Percentiles rank a stretch among this genome's conserved stretches.
These are phyloP conservation scores for Cryptomyrus ogoouensis DNA, from an alignment of 2,113 vertebrate genomes.

Conservation along the genomic window DNA sequence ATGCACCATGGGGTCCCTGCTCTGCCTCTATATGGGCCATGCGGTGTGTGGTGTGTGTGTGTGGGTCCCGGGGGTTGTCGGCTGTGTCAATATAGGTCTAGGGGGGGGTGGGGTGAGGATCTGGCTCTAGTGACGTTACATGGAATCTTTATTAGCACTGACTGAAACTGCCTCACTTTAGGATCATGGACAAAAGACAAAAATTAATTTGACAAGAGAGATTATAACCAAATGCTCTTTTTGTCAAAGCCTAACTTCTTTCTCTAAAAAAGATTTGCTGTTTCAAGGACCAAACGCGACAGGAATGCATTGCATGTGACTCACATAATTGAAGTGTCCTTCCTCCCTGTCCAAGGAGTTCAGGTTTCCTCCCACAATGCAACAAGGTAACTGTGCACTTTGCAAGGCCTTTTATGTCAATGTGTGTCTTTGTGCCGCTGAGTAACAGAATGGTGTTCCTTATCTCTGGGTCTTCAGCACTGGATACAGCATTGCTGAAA, in stretches of 20 bases:
- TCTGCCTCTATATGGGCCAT: too few relatives aligned
- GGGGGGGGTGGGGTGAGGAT: background rate
- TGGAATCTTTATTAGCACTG: background rate
- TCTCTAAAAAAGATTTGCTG: background rate
- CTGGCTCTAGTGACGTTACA: background rate
- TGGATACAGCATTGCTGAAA: background rate
- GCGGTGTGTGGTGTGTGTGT: too few relatives aligned
- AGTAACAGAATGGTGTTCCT: background rate
- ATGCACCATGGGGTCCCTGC: too few relatives aligned
- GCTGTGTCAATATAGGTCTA: too few relatives aligned
- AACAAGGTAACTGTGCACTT: background rate
- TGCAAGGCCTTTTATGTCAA: background rate
- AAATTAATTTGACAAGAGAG: background rate
- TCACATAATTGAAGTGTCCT: background rate
- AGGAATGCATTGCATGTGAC: background rate
- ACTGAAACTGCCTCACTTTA: background rate
- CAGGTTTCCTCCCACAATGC: background rate
- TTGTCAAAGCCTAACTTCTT: background rate
- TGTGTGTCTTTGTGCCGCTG: background rate
- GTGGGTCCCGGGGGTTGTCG: too few relatives aligned
- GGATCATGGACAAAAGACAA: background rate
- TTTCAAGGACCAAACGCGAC: background rate
- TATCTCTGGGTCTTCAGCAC: background rate
- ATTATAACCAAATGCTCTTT: background rate
- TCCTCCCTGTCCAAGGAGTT: background rate